Base-by-base conservation (phyloP, 2,113 vertebrate genomes). In the Mobula hypostoma region DNA sequence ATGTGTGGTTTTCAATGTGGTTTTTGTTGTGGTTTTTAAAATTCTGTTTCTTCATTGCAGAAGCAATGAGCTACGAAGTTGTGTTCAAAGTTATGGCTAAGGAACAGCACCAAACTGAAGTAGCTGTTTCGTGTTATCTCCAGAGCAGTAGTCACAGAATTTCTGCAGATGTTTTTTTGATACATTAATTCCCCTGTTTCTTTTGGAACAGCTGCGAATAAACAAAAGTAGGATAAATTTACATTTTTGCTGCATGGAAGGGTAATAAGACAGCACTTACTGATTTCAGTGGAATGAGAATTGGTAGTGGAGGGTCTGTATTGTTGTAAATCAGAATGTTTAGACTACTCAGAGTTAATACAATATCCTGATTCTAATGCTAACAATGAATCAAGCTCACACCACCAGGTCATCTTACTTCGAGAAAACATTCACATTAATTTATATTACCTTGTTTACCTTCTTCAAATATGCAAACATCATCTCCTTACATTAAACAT, bases 271-370 rank as follows among this genome's bases (percentile, higher is more conserved):
- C 56, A 87, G 83, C 27, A 29, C 24, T 87, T 27, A n/a, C 11
- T 87, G 56, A 63, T 87, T 87, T 15, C 56, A 61, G 58, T 87
- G 56, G 24, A 87, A 87, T 87, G 83, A 87, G 58, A 87, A 61
- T 87, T 48, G 11, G 0, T 24, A 27, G 48, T 48, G 1, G 48
- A 48, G 48, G 48, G 48, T 48, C 48, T 48, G 48, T 48, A 48
- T 48, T 48, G 48, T 4, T 48, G 48, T 12, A 17, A 70, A 17
- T 70, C 7, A 11, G 17, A 70, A 11, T 70, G 2, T 70, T 14
- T 70, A 70, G 68, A 70, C 68, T 70, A 70, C 7, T 15, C 68
- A 70, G 68, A 70, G 68, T 70, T 70, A 70, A 70, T 17, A 70
- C 17, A 48, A 48, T 48, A 70, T 12, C 17, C 17, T 17, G 11